Percentiles rank a stretch among this genome's conserved stretches.
Conservation (phyloP, 2,797 vertebrate genomes). For the Acridotheres tristis region DNA sequence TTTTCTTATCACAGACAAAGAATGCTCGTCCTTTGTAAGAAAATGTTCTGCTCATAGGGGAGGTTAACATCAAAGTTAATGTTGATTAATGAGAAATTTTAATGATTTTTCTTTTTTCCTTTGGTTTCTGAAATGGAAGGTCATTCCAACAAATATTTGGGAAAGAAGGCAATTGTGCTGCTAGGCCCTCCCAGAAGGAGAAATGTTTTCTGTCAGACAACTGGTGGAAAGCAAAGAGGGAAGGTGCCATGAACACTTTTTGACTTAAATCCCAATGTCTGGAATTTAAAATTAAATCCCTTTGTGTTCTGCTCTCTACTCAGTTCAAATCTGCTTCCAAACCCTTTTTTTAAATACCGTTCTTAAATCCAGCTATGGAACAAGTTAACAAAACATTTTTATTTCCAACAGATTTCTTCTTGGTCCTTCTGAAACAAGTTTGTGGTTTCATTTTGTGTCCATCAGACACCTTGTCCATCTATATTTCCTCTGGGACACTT, state of each 20-base stretch:
- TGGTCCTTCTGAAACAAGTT: neutral
- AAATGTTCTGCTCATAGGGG: neutral
- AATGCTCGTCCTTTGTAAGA: neutral
- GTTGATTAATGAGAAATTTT: neutral
- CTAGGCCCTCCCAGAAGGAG: neutral
- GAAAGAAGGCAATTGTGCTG: neutral
- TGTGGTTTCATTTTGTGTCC: neutral
- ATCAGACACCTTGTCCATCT: rapidly evolving
- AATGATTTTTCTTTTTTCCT: neutral
- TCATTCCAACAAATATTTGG: neutral
- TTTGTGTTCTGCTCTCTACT: neutral
- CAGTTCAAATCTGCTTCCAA: neutral
- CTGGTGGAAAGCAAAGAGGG: neutral
- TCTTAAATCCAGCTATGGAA: neutral
- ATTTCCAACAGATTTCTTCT: neutral
- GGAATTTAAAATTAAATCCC: neutral
- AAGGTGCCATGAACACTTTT: neutral
- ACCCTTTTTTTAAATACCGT: neutral
- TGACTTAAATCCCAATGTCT: neutral
- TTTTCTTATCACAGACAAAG: slow-evolving; percentile 27
- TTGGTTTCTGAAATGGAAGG: neutral
- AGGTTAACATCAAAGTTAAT: neutral
- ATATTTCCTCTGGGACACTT: rapidly evolving
- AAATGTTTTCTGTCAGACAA: neutral
- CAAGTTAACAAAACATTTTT: neutral